These are phyloP conservation scores for Drosophila nr. perissopoda DNA, from an alignment of 2,888 invertebrate genomes.

Conservation along the genomic window DNA sequence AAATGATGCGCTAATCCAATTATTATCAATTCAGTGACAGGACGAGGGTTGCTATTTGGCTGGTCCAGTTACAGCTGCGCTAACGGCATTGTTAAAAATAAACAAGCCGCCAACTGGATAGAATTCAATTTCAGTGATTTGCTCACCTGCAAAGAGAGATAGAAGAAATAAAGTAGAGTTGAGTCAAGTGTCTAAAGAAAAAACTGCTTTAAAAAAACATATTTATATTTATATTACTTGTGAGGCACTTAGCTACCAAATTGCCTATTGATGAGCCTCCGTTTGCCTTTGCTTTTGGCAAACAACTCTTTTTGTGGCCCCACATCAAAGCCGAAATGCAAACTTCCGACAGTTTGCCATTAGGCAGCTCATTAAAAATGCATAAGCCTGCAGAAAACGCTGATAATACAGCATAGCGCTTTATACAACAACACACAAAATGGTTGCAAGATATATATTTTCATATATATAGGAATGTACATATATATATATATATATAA, in stretches of 20 bases:
- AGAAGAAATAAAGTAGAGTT: slow-evolving; percentile 11
- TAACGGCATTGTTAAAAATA: slow-evolving; percentile 62
- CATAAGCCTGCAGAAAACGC: slow-evolving; percentile 46
- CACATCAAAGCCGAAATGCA: slow-evolving; percentile 63
- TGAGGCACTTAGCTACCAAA: slow-evolving; percentile 39
- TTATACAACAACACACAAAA: slow-evolving; percentile 5
- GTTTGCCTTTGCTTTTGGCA: background rate
- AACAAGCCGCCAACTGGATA: slow-evolving; percentile 52
- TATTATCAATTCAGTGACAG: slow-evolving; percentile 82
- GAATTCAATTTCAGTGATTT: slow-evolving; percentile 39
- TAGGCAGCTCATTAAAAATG: slow-evolving; percentile 72
- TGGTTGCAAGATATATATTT: background rate
- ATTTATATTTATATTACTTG: slow-evolving; percentile 22
- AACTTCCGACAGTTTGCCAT: slow-evolving; percentile 46
- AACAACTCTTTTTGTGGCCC: slow-evolving; percentile 53
- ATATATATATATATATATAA: background rate
- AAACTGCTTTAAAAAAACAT: slow-evolving; percentile 4
- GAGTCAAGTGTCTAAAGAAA: slow-evolving; percentile 4
- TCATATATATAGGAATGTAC: background rate
- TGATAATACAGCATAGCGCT: slow-evolving; percentile 23
- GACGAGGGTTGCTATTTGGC: slow-evolving; percentile 36
- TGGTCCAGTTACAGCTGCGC: slow-evolving; percentile 21
- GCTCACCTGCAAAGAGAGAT: slow-evolving; percentile 63
- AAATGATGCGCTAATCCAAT: slow-evolving; percentile 81
- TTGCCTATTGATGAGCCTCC: slow-evolving; percentile 34